Evolutionary conservation across 2,888 invertebrate genomes (phyloP), one percentile per base, ranked within the genome.

Genomic region (Aproaerema taeniolella): DNA sequence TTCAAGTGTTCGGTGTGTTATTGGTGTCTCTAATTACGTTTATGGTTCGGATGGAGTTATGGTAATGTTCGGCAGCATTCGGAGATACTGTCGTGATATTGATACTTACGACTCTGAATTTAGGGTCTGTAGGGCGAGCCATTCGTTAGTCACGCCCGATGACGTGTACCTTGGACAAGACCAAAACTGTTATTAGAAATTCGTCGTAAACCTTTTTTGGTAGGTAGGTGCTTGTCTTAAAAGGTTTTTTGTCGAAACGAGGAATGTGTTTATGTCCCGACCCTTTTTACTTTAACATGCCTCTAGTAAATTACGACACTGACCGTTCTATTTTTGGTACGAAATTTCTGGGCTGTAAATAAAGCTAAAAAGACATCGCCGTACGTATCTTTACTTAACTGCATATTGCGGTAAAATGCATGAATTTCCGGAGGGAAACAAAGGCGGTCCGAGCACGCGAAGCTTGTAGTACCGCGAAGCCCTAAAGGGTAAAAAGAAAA

Each of bases 161-260:
- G 86, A 85, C 85, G 82, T 83, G 85, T 86, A 85, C 86, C 86
- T 86, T 86, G 85, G 86, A 86, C 86, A 86, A 85, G 76, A 86
- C 83, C 85, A 85, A 86, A 86, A 83, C 78, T 78, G 66, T 82
- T 80, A 85, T 85, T 85, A 85, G 81, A 85, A 80, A 70, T 73
- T 69, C 65, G 65, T 73, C 67, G 67, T 66, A 62, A 59, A 66
- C 63, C 66, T 59, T 67, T 63, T 67, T 66, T 57, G 54, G 58
- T 48, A 52, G 49, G 43, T 49, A 53, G 71, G 71, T 67, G 64
- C 76, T 78, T 68, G 77, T 76, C 78, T 66, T 74, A 72, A 72
- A 72, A 71, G 67, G 69, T 69, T 75, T 72, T 68, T 67, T 61
- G 64, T 62, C 45, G 31, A 31, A 41, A 39, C 24, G 4, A 15